Percentiles rank a stretch among this genome's conserved stretches.
Conservation (phyloP, 2,888 invertebrate species). For the Furcula furcula region DNA sequence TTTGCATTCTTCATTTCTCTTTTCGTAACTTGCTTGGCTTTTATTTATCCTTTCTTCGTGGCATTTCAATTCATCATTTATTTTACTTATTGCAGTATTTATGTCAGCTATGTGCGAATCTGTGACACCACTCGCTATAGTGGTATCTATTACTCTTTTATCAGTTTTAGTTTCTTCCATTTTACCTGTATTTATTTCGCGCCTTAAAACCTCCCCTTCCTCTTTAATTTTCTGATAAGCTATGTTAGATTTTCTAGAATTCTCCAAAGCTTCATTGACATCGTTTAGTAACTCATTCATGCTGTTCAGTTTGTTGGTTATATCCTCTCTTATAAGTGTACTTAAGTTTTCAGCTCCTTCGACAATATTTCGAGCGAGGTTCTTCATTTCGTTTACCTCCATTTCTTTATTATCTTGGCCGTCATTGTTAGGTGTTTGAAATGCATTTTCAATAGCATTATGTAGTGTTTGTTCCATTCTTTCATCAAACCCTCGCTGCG, state of each 20-base stretch:
- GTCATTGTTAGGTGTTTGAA: slow-evolving; percentile 44
- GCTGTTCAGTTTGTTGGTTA: slow-evolving; percentile 71
- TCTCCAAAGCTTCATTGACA: slow-evolving; percentile 69
- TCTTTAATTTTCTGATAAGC: slow-evolving; percentile 61
- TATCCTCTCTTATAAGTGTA: slow-evolving; percentile 70
- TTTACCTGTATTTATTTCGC: slow-evolving; percentile 21
- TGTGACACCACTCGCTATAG: slow-evolving; percentile 33
- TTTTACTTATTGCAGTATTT: slow-evolving; percentile 54
- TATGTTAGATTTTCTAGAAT: slow-evolving; percentile 63
- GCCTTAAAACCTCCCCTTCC: slow-evolving; percentile 39
- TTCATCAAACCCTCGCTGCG: slow-evolving; percentile 42
- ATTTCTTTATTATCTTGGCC: slow-evolving; percentile 52
- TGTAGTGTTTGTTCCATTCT: slow-evolving; percentile 57
- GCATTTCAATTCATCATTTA: slow-evolving; percentile 58
- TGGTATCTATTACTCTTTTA: slow-evolving; percentile 9
- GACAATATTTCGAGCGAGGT: slow-evolving; percentile 62
- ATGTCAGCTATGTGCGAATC: slow-evolving; percentile 65
- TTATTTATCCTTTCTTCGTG: slow-evolving; percentile 64
- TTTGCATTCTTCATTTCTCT: slow-evolving; percentile 62
- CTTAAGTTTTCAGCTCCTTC: slow-evolving; percentile 70
- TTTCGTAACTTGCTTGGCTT: slow-evolving; percentile 57
- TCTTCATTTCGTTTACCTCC: slow-evolving; percentile 69
- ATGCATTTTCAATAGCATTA: slow-evolving; percentile 52
- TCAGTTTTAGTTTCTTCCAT: slow-evolving; percentile 8
- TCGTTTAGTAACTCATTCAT: slow-evolving; percentile 74